Conservation (phyloP, 2,797 vertebrate genomes). For the Psittacula derbiana region DNA sequence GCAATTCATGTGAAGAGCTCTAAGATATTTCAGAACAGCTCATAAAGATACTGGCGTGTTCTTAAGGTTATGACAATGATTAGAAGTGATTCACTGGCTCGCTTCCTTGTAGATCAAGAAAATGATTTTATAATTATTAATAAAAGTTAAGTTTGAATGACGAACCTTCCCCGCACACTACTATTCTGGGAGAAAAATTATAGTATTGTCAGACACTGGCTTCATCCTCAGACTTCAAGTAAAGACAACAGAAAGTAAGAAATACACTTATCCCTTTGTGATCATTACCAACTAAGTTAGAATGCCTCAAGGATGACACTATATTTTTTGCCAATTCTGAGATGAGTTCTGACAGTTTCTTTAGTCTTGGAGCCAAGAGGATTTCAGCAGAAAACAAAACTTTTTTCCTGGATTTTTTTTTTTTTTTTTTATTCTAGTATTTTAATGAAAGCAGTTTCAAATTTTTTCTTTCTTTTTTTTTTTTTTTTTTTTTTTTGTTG, state of each 20-base stretch:
- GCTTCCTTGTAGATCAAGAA: background rate
- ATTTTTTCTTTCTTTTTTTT: background rate
- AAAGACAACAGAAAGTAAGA: background rate
- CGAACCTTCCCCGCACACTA: background rate
- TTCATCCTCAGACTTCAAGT: background rate
- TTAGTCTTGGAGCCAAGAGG: background rate
- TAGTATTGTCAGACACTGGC: background rate
- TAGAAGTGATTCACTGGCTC: background rate
- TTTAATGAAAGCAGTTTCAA: background rate
- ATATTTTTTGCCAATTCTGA: background rate
- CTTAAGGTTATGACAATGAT: background rate
- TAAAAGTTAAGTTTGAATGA: background rate
- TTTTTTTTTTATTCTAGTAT: background rate
- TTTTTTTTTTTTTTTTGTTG: background rate
- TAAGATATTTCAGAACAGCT: background rate
- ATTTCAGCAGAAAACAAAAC: background rate
- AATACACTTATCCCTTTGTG: background rate
- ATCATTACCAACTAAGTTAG: background rate
- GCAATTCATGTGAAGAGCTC: background rate
- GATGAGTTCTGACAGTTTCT: background rate
- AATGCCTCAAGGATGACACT: background rate
- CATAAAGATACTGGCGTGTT: background rate
- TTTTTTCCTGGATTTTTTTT: background rate
- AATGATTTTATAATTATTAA: background rate
- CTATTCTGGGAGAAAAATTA: background rate